Evolutionary conservation across 23 tunicate species (phyloP).

Genomic region (Pegea sp.): DNA sequence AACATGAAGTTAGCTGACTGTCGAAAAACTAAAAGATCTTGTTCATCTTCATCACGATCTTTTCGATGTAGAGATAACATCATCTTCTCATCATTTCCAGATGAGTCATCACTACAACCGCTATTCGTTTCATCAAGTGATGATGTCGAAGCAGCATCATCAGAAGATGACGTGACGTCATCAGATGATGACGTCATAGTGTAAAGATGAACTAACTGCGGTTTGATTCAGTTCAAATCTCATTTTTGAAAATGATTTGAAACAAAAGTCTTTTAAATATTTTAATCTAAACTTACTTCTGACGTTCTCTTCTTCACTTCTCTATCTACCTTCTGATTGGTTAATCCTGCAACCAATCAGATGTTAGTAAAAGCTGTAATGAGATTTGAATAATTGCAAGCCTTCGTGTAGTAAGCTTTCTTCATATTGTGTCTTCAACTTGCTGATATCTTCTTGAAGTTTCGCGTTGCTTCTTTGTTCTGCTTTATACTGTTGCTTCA

Average conservation of each 20-base stretch:
- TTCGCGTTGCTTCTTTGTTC: conserved; percentile 89
- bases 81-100: background rate
- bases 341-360: too few species aligned
- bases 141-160: too few species aligned
- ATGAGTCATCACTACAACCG: background rate
- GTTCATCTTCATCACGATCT: conserved; percentile 1
- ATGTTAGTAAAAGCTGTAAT: too few species aligned
- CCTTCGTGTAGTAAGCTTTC: conserved; percentile 38
- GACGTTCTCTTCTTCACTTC: too few species aligned
- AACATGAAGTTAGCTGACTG: conserved; percentile 93
- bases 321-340: too few species aligned
- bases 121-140: background rate
- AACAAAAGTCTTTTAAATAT: too few species aligned
- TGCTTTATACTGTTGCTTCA: conserved; percentile 72
- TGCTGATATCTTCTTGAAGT: conserved; percentile 78
- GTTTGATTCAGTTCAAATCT: too few species aligned
- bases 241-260: too few species aligned
- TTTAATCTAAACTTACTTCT: too few species aligned
- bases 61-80: too few species aligned
- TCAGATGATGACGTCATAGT: conserved; percentile 5
- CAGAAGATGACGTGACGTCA: conserved; percentile 1
- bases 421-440: conserved; percentile 67
- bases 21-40: conserved; percentile 56
- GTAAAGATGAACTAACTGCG: background rate
- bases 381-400: too few species aligned